These are phyloP conservation scores for Syrmaticus mikado DNA, from an alignment of 2,113 vertebrate genomes.

Conservation along the genomic window DNA sequence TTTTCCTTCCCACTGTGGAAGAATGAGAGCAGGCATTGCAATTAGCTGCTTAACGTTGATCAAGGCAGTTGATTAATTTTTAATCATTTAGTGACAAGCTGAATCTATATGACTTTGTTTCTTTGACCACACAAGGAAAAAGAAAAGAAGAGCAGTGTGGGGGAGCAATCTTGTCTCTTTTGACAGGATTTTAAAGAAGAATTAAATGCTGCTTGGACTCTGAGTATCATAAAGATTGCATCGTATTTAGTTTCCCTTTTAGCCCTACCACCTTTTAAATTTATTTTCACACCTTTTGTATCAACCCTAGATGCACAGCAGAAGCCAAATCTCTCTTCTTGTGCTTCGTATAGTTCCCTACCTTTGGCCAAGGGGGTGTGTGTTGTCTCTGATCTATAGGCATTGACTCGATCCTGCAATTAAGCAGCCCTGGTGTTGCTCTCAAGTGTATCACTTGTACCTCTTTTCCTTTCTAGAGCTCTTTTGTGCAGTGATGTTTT, in stretches of 20 bases:
- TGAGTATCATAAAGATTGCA: background rate
- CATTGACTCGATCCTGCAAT: background rate
- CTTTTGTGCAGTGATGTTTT: background rate
- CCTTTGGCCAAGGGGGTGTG: background rate
- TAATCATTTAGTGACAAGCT: constrained; percentile 37
- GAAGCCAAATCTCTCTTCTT: background rate
- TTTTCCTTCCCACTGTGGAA: background rate
- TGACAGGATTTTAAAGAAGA: constrained; percentile 2
- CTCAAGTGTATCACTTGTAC: background rate
- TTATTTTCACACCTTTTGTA: background rate
- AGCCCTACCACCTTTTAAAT: background rate
- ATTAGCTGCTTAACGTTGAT: constrained; percentile 13
- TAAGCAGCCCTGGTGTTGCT: background rate
- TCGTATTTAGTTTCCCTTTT: background rate
- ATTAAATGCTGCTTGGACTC: constrained; percentile 8
- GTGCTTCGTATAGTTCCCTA: background rate
- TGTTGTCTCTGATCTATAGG: background rate
- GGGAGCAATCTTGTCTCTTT: background rate
- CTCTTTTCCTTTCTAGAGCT: background rate
- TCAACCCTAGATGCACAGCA: background rate
- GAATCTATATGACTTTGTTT: constrained; percentile 27
- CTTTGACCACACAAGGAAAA: background rate
- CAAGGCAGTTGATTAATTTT: constrained; percentile 31
- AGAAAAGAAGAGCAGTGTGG: background rate
- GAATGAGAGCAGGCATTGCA: background rate